A percentile compares a stretch with the other conserved stretches of the same genome.
phyloP scores from a whole-genome alignment of 2,888 invertebrate genomes.

The Conchocele bisecta region DNA sequence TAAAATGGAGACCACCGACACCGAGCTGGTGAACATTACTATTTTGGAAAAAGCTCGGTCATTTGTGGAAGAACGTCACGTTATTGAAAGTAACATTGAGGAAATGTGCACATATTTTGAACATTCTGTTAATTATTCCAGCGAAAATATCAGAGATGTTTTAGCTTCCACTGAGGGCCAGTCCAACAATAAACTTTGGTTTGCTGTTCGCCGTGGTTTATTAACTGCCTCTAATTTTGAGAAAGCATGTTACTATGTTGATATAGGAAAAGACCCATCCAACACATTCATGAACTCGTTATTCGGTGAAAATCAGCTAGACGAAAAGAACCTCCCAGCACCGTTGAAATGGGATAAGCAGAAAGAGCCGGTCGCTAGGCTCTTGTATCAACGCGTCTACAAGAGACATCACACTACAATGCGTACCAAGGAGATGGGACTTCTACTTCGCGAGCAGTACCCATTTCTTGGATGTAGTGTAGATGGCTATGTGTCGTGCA shows the following conservation, averaged over 20 bases:
- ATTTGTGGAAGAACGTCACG: not conserved
- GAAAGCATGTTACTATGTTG: not conserved
- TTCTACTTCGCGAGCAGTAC: not conserved
- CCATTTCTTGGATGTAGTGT: slow-evolving; percentile 10
- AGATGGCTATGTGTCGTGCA: slow-evolving; percentile 6
- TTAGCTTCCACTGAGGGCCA: not conserved
- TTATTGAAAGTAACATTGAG: not conserved
- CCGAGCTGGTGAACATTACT: not conserved
- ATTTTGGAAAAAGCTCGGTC: not conserved
- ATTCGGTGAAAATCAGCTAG: not conserved
- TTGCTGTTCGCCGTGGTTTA: not conserved
- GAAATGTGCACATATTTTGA: not conserved
- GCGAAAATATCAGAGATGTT: not conserved
- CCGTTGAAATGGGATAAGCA: not conserved
- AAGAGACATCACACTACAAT: not conserved
- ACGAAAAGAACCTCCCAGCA: not conserved
- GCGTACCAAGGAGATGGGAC: not conserved
- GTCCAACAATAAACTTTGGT: not conserved
- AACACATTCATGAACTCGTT: not conserved
- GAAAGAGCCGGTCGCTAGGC: not conserved
- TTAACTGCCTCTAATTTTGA: not conserved
- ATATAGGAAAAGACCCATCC: not conserved
- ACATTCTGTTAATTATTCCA: not conserved
- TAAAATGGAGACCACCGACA: not conserved
- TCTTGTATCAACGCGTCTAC: not conserved